Evolutionary conservation across 1,140 invertebrate species (phyloP), one percentile per base, ranked within the genome.

Genomic region (Oryzaephilus surinamensis): DNA sequence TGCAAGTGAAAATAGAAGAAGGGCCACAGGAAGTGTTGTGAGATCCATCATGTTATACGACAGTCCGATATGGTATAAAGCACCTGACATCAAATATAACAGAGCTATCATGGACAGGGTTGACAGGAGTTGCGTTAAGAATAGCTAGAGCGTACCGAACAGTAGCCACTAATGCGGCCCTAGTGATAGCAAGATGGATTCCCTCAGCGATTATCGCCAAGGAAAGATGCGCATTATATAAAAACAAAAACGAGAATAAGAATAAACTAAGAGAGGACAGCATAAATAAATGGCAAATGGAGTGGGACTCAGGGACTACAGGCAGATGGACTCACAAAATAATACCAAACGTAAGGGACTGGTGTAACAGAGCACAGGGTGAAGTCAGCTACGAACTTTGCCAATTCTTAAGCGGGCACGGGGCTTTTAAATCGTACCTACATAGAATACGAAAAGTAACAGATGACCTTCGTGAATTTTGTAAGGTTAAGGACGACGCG

Each of bases 41-140:
- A 17, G 47, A 8, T 51, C 53, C 6, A 29, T 47, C 6, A 12
- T 56, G 28, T 38, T 54, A 2, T 53, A 55, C 19, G 54, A 38
- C 2, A 36, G 43, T 15, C 41, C 48, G 13, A 23, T 51, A 16
- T 57, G 45, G 48, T 17, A 38, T 1, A 30, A 46, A 3, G 38
- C 45, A 2, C 3, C 23, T 13, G 8, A 23, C 43, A 5, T 31
- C 13, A 6, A 38, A 54, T 21, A 26, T 39, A 16, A 36, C 37
- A 11, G 36, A 23, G 3, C n/a, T n/a, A n/a, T n/a, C 43, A 4
- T 45, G 54, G 26, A 38, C 51, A 11, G 38, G 19, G 11, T 30
- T 43, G 18, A 8, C 26, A 7, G 30, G n/a, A n/a, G n/a, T n/a
- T n/a, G n/a, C n/a, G n/a, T n/a, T 51, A 1, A 32, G 46, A 28